Evolutionary conservation across 2,888 invertebrate species (phyloP), one percentile per base, ranked within the genome.

Genomic region (Eristalinus aeneus): DNA sequence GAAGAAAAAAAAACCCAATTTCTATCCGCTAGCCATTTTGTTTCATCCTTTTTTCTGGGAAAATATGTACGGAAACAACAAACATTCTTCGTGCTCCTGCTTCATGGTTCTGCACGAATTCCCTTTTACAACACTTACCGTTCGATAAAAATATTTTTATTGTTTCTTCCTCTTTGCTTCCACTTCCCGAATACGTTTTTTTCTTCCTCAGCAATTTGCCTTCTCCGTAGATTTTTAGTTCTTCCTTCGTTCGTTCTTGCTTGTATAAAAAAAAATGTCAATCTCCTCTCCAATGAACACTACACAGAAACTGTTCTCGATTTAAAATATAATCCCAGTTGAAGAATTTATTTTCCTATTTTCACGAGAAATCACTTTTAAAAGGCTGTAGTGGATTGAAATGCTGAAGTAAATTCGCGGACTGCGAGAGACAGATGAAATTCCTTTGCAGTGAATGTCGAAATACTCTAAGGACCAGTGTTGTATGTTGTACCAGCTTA

Each of bases 71-170:
- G n/a, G 10, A 20, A 20, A 9, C 61, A 63, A 16, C 46, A 46
- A n/a, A 31, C 54, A 8, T 6, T 36, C n/a, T n/a, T 5, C 27
- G 27, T 27, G 5, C 27, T 27, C 27, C 27, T 27, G 27, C 23
- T 32, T 12, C 34, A 58, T 27, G 71, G 11, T 8, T n/a, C n/a
- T 20, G 1, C 61, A 34, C 31, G 20, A 23, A 61, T 11, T 73
- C 16, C 58, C 60, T 54, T 23, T 73, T 86, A 86, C 86, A 61
- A 68, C 74, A 86, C 86, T 86, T 86, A 86, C 86, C 86, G 86
- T 86, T 86, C 54, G 65, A 71, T 69, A 61, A 63, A 64, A 76
- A 72, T 20, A 53, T 63, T 85, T 68, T 80, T 34, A 46, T 64
- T 69, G 12, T 27, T 64, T 16, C 22, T 12, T 32, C 20, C n/a